Evolutionary conservation across 2,113 vertebrate genomes (phyloP), one percentile per base, ranked within the genome.

Genomic region (Galbula dea): DNA sequence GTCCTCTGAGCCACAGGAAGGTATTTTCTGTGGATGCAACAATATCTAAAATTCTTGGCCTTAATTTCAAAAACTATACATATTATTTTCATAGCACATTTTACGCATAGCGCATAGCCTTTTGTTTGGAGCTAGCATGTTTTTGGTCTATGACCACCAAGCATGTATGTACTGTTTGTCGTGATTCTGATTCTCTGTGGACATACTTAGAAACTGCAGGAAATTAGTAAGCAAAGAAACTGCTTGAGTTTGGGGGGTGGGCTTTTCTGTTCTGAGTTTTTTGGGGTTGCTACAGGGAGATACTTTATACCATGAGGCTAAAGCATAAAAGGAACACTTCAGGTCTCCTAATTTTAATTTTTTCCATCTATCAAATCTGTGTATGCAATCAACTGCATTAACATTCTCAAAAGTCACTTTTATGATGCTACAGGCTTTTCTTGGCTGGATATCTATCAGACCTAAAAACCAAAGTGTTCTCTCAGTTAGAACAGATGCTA

Each of bases 401-500:
- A 49, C 17, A 49, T 49, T 71, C 51, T 75, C 39, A 84, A 74
- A 94, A 80, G 32, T 15, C 37, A 37, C 30, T 87, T 94, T 54
- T 30, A 63, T 65, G 23, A 37, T 79, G n/a, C 24, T 74, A 58
- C 46, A 83, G 20, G 15, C 10, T 86, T 87, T 81, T 83, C 24
- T 49, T 83, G 68, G 37, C 34, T 80, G 13, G 62, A 10, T 58
- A 57, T 72, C 66, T 73, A 65, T 67, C 51, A 88, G 73, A 81
- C 41, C 68, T 59, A 67, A 90, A 84, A 89, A 16, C 2, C 54
- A 88, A 61, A 74, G 45, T 55, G 20, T 63, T 74, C 23, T 88
- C 71, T 49, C 61, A 77, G 26, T 73, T 62, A 86, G 72, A 96
- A 80, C 43, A 94, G 88, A 81, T 88, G 80, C 34, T 90, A 69